A percentile compares a stretch with the other conserved stretches of the same genome.
Evolutionary conservation across 2,888 invertebrate genomes (phyloP).

Genomic region (Caenorhabditis japonica): DNA sequence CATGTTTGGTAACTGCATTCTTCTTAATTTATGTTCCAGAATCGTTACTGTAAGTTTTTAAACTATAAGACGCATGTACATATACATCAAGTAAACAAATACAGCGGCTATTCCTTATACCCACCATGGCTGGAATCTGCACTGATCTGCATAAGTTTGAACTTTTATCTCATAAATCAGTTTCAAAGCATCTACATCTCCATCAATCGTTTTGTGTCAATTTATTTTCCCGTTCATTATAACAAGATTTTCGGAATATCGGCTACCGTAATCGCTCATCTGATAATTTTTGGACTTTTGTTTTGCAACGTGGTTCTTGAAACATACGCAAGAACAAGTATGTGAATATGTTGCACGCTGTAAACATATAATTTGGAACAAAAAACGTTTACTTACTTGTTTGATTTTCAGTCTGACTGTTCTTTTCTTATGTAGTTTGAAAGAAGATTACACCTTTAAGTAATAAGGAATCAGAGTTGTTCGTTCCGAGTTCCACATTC

Average conservation of each 20-base stretch:
- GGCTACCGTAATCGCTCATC: constrained; percentile 2
- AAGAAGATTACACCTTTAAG: too few species aligned
- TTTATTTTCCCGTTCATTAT: constrained; percentile 9
- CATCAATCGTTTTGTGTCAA: constrained; percentile 17
- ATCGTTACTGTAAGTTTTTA: constrained; percentile 6
- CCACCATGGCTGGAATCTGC: constrained; percentile 2
- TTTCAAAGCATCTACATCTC: constrained; percentile 40
- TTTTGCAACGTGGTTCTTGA: constrained; percentile 3
- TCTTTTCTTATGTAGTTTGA: too few species aligned
- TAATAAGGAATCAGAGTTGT: too few species aligned
- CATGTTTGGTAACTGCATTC: constrained; percentile 2
- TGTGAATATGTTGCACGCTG: not conserved
- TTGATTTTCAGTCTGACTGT: too few species aligned
- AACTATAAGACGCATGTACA: too few species aligned
- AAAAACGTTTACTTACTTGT: too few species aligned
- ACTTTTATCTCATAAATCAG: constrained; percentile 23
- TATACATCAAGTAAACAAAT: too few species aligned
- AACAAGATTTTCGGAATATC: constrained; percentile 5
- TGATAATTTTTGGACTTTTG: not conserved
- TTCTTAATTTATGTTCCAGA: constrained; percentile 15
- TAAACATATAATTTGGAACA: not conserved
- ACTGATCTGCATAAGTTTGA: constrained; percentile 14
- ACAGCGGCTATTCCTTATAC: too few species aligned
- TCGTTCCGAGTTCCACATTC: too few species aligned
- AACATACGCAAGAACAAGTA: constrained; percentile 9